Evolutionary conservation across 2,888 invertebrate genomes (phyloP), one percentile per base, ranked within the genome.

Genomic region (Leptopilina syphax): DNA sequence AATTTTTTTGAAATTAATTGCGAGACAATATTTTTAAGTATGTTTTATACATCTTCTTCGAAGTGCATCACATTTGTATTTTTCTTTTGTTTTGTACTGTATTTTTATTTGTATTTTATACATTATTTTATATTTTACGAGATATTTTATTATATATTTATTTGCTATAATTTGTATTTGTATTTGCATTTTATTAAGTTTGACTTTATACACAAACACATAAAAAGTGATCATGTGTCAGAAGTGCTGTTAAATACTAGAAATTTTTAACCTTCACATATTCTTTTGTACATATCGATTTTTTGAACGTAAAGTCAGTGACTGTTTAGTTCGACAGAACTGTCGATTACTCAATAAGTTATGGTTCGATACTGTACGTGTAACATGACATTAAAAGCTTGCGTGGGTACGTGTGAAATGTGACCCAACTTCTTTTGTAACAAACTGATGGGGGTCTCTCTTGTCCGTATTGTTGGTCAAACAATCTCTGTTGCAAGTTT

Each of bases 341-440:
- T 81, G 84, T 81, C 87, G 86, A 87, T 86, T 87, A 84, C 86
- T 83, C 85, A 82, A 85, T 84, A 87, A 85, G 83, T 81, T 83
- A 84, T 82, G 79, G 85, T 83, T 80, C 80, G 80, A 80, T 63
- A 82, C 82, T 83, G 78, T 82, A 81, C 65, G 73, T 24, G 44
- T 68, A 34, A 65, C 67, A 77, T 80, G 84, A 76, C 84, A 83
- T 86, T 86, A 86, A 86, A 82, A 83, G 83, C 82, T 50, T 79
- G 79, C 80, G 82, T 80, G 77, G 83, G 78, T 66, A 81, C 83
- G 83, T 85, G 73, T 73, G 73, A 73, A 73, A 73, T 73, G 73
- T 73, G 73, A 73, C 73, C 73, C 34, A 57, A 73, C 57, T 73
- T 57, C 57, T 73, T 73, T 73, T 73, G 73, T 57, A 73, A 73